Percentiles rank a stretch among this genome's conserved stretches.
Evolutionary conservation across 2,888 invertebrate genomes (phyloP).

Genomic region (Automeris io): DNA sequence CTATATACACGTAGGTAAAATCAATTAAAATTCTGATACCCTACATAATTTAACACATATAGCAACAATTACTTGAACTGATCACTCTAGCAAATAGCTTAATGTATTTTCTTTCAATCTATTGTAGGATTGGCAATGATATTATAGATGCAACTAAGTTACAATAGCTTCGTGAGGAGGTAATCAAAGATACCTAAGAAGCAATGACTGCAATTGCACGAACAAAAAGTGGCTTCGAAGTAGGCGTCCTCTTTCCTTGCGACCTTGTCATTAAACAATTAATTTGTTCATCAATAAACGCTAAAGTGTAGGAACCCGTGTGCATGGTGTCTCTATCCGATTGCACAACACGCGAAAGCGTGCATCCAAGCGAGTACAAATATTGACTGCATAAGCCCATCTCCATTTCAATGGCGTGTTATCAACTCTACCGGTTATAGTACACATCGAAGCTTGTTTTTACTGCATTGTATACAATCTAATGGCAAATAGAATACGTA

Average conservation of each 20-base stretch:
- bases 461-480: not conserved
- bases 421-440: conserved; percentile 4
- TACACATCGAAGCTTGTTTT: conserved; percentile 1
- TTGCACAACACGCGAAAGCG: conserved; percentile 52
- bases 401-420: conserved; percentile 37
- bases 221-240: conserved; percentile 25
- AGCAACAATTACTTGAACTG: no score
- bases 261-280: conserved; percentile 28
- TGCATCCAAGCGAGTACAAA: conserved; percentile 41
- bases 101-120: no score
- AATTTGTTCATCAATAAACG: not conserved
- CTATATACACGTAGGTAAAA: no score
- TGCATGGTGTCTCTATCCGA: conserved; percentile 15
- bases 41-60: no score
- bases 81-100: no score
- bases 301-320: conserved; percentile 10
- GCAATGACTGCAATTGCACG: conserved; percentile 23
- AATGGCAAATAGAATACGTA: not conserved
- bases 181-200: conserved; percentile 11
- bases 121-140: no score
- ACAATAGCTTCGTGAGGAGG: conserved; percentile 8
- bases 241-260: conserved; percentile 32
- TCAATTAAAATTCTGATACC: no score
- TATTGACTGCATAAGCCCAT: conserved; percentile 26
- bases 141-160: no score